Conservation (phyloP, 2,797 vertebrate genomes). For the Myotis planiceps region DNA sequence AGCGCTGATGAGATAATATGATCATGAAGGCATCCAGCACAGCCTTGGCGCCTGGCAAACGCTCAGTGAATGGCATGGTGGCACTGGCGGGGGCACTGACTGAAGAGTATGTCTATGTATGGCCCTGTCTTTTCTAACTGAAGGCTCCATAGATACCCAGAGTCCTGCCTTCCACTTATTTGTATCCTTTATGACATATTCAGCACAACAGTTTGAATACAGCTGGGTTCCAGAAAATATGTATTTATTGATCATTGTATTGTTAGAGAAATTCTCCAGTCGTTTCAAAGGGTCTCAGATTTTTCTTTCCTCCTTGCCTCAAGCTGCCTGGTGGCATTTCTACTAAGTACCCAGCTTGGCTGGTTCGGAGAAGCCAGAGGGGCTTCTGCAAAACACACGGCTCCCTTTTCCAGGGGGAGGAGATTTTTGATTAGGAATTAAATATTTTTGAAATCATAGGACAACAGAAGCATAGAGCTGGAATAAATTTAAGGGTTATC, state of each 20-base stretch:
- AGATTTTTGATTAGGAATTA: background rate
- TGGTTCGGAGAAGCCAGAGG: background rate
- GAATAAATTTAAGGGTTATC: background rate
- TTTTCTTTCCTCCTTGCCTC: background rate
- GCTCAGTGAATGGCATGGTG: fast-evolving
- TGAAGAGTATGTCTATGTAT: background rate
- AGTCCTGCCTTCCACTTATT: background rate
- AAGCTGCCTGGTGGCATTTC: background rate
- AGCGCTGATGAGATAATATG: background rate
- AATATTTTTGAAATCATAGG: conserved; percentile 14
- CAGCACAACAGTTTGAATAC: background rate
- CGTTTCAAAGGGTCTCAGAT: conserved; percentile 6
- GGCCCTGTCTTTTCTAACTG: background rate
- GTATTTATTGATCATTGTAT: background rate
- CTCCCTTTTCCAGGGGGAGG: background rate
- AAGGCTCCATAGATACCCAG: background rate
- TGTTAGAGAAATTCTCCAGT: background rate
- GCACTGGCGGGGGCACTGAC: fast-evolving
- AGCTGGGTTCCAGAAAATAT: background rate
- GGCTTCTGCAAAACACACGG: background rate
- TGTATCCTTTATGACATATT: background rate
- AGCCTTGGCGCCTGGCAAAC: background rate
- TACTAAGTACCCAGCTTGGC: background rate
- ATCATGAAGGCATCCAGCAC: background rate
- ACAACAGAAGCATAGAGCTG: background rate